Base-by-base conservation (phyloP, 2,797 vertebrate genomes). In the Sebastes kiyomatsui region DNA sequence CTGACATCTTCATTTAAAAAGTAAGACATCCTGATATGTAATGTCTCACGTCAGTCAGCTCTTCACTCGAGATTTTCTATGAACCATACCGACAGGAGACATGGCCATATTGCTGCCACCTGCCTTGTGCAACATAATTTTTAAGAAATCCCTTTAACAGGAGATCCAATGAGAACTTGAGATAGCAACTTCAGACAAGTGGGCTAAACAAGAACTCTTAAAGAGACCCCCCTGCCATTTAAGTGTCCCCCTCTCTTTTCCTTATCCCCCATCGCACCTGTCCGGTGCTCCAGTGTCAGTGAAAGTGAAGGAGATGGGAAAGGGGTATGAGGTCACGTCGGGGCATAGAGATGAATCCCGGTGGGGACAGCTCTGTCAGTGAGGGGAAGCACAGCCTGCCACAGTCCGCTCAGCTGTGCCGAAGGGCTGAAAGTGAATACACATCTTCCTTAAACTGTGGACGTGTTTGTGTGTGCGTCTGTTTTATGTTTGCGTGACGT, bases 201-300 rank as follows among this genome's bases (percentile, higher is more conserved):
- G 35, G 73, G 81, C 55, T 64, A 80, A 67, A 80, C 52, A 65
- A 46, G 68, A 80, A 79, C 56, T 62, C 38, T 69, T 33, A 25
- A 74, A 83, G 66, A 80, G 49, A 11, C 64, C 56, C 14, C 70
- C 72, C 35, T 52, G 58, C 23, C 56, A 71, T 83, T 70, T 70
- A 67, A 77, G 65, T 67, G 25, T 67, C 58, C 49, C 46, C 16
- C 66, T 55, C 46, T 60, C 25, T 59, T 12, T 38, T n/a, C 54
- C 65, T 38, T 54, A 28, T 27, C 54, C 79, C 64, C 73, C 62
- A 30, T 75, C 46, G 67, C 93, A 95, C 91, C 93, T 94, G 92
- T 92, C 86, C 60, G 42, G n/a, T 82, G 82, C 86, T 93, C 85
- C 72, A 87, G 89, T 93, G 88, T 92, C 92, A 82, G 82, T 89